Evolutionary conservation across 2,113 vertebrate genomes (phyloP).

Genomic region (Melospiza georgiana): DNA sequence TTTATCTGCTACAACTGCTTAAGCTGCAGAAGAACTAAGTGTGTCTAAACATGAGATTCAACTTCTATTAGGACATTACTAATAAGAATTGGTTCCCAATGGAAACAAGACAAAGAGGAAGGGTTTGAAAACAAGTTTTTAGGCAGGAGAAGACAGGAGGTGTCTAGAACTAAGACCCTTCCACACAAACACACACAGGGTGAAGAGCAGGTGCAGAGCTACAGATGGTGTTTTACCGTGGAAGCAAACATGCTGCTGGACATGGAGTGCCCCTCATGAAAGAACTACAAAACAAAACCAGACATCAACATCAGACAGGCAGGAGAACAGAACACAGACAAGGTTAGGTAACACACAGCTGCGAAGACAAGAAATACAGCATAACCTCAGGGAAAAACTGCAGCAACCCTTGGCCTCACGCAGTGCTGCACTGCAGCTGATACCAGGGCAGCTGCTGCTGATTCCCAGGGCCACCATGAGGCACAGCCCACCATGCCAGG

Average conservation of each 20-base stretch:
- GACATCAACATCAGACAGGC: neutral
- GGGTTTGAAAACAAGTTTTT: neutral
- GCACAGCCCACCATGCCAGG: accelerated
- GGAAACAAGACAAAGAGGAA: neutral
- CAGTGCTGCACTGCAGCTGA: neutral
- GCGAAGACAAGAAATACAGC: neutral
- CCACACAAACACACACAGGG: neutral
- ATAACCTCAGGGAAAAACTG: neutral
- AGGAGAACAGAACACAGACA: neutral
- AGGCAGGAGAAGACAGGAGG: neutral
- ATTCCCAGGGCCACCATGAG: neutral
- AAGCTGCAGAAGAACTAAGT: neutral
- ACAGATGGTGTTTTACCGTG: slow-evolving; percentile 78
- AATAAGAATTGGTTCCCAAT: neutral
- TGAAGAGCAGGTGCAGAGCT: neutral
- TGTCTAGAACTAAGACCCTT: neutral
- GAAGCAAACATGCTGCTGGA: slow-evolving; percentile 83
- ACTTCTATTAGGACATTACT: neutral
- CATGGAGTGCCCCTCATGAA: slow-evolving; percentile 79
- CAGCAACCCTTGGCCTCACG: neutral
- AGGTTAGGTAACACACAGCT: neutral
- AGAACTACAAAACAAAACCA: slow-evolving; percentile 84
- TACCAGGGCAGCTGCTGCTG: neutral
- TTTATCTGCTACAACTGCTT: neutral
- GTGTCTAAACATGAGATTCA: neutral